A percentile compares a stretch with the other conserved stretches of the same genome.
Conservation (phyloP, 37 sponge, comb jelly and placozoan genomes). For the Trichoplax adhaerens region DNA sequence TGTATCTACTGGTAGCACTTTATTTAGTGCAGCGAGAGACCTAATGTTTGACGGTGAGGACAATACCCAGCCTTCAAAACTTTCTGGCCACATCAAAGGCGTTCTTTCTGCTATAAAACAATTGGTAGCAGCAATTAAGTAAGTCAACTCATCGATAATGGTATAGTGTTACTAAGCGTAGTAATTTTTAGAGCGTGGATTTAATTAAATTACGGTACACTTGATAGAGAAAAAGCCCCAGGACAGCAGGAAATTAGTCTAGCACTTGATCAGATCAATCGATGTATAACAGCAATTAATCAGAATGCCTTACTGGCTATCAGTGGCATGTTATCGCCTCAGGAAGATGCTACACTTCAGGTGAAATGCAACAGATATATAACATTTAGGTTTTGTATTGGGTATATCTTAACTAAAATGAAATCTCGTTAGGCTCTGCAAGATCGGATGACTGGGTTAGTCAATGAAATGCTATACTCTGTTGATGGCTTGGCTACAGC, state of each 20-base stretch:
- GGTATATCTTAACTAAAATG: neutral
- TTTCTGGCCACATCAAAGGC: constrained; percentile 40
- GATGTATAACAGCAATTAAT: constrained; percentile 54
- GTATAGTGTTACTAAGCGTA: neutral
- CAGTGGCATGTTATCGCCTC: constrained; percentile 47
- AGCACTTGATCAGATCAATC: constrained; percentile 63
- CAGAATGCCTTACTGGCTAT: constrained; percentile 66
- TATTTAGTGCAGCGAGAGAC: constrained; percentile 65
- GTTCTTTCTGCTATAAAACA: constrained; percentile 62
- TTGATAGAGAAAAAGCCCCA: constrained; percentile 39
- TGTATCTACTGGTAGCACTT: constrained; percentile 41
- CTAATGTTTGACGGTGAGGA: constrained; percentile 78
- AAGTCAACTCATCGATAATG: neutral
- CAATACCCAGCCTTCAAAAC: constrained; percentile 7
- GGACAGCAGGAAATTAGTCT: constrained; percentile 79
- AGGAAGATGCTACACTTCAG: constrained; percentile 26
- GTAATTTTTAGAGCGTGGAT: neutral
- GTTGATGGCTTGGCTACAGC: constrained; percentile 55
- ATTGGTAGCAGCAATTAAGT: constrained; percentile 51
- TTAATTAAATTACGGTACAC: neutral
- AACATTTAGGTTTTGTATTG: neutral
- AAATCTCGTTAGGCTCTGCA: constrained; percentile 45
- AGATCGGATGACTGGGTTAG: constrained; percentile 48
- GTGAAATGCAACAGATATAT: neutral
- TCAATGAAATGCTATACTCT: constrained; percentile 46